Evolutionary conservation across 2,113 vertebrate species (phyloP).

Genomic region (Scopus umbretta): DNA sequence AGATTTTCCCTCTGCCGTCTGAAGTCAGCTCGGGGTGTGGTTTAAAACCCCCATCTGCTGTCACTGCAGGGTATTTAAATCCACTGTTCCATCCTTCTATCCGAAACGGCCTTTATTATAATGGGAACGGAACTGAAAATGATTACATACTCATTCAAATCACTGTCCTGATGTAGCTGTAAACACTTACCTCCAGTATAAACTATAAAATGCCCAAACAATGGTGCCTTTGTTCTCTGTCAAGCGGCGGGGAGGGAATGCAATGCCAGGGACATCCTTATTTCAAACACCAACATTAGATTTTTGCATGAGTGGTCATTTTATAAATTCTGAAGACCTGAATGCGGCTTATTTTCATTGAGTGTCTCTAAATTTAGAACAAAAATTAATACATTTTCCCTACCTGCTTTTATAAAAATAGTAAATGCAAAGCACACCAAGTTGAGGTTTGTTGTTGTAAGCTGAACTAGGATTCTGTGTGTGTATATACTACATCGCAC

Average conservation of each 20-base stretch:
- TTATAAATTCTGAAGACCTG: neutral
- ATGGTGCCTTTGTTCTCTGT: slow-evolving; percentile 9
- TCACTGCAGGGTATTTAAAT: neutral
- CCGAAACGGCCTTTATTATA: neutral
- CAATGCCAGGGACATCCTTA: neutral
- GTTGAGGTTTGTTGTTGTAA: neutral
- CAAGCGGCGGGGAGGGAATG: neutral
- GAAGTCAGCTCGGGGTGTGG: neutral
- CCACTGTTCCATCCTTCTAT: neutral
- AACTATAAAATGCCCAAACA: slow-evolving; percentile 5
- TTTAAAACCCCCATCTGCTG: slow-evolving; percentile 13
- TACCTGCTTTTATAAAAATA: neutral
- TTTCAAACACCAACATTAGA: neutral
- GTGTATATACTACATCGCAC: neutral
- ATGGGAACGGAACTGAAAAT: neutral
- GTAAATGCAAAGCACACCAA: neutral
- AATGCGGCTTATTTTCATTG: neutral
- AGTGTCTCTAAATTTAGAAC: neutral
- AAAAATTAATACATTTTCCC: neutral
- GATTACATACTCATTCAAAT: neutral
- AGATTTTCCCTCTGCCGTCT: neutral
- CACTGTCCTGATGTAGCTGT: neutral
- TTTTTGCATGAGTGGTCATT: neutral
- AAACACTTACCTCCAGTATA: neutral
- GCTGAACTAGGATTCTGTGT: neutral